Base-by-base conservation (phyloP, 2,797 vertebrate genomes). In the Sitta carolinensis region DNA sequence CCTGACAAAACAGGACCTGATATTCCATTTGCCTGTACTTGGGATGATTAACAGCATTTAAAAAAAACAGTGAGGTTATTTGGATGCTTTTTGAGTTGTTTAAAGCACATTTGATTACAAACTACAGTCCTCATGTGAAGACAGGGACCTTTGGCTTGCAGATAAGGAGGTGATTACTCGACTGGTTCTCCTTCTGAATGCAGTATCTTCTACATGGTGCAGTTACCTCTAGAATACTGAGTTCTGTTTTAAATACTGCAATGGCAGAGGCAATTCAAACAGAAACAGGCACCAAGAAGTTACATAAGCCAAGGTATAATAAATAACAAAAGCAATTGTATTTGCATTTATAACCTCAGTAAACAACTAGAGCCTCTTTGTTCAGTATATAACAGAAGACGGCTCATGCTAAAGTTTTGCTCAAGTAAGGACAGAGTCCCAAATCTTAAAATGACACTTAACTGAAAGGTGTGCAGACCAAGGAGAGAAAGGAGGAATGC, bases 41-140 rank as follows among this genome's bases (percentile, higher is more conserved):
- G 34, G 17, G 21, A 84, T 76, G 68, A 96, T 89, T 93, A 96
- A 40, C 43, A 82, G 29, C 83, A 67, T 76, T 89, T 73, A 34
- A 72, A 95, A 94, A 95, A 95, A 93, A 45, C 62, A 90, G 6
- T 34, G 21, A 75, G 25, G 43, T 11, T 57, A 93, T 94, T 95
- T 89, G 50, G 69, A 91, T 63, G 67, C 42, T 79, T 94, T 86
- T 59, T 75, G 79, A 78, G 63, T 43, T 90, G 45, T 94, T 92
- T 67, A 55, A 90, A 89, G 66, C 25, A 83, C 18, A 36, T 86
- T 80, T 93, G 95, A 94, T 88, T 94, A 93, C 36, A 95, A 63
- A 36, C 63, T 91, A 57, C 67, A 67, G 76, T 75, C n/a, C 47
- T 84, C 45, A 32, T 73, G 63, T 70, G 57, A 90, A 90, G 81